Percentiles rank a stretch among this genome's conserved stretches.
Evolutionary conservation across 2,888 invertebrate genomes (phyloP).

Genomic region (Stratiomys singularior): DNA sequence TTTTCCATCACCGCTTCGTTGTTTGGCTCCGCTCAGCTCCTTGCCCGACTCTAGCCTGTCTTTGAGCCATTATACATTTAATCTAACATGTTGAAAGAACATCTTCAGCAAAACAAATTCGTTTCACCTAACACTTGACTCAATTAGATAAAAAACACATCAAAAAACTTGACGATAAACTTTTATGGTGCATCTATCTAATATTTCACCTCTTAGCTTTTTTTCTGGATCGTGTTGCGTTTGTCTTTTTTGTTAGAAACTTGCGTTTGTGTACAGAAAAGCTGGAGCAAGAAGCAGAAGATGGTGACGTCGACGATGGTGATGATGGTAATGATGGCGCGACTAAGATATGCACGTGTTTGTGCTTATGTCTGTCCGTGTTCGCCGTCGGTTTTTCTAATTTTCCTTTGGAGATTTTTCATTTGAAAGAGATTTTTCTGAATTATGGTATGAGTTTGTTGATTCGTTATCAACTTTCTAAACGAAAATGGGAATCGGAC

Average conservation of each 20-base stretch:
- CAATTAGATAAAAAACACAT: constrained; percentile 20
- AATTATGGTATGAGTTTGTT: background rate
- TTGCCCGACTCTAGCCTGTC: too few species aligned
- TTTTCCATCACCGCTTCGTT: background rate
- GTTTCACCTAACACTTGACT: constrained; percentile 29
- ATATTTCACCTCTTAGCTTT: background rate
- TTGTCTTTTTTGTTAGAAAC: background rate
- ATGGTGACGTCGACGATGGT: too few species aligned
- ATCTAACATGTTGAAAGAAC: constrained; percentile 28
- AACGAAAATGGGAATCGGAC: background rate
- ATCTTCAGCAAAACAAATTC: constrained; percentile 30
- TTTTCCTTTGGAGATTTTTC: background rate
- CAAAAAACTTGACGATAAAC: constrained; percentile 10
- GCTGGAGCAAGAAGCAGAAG: background rate
- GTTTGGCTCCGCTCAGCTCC: too few species aligned
- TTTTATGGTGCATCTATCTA: constrained; percentile 21
- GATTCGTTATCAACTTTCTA: background rate
- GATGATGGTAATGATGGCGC: too few species aligned
- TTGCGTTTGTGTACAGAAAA: background rate
- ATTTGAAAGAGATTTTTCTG: background rate
- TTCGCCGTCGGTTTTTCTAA: background rate
- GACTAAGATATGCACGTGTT: background rate
- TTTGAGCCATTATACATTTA: background rate
- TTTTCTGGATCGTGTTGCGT: background rate
- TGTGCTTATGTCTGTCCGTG: background rate